Percentiles rank a stretch among this genome's conserved stretches.
Evolutionary conservation across 1,140 invertebrate species (phyloP).

Genomic region (Neodiprion fabricii): DNA sequence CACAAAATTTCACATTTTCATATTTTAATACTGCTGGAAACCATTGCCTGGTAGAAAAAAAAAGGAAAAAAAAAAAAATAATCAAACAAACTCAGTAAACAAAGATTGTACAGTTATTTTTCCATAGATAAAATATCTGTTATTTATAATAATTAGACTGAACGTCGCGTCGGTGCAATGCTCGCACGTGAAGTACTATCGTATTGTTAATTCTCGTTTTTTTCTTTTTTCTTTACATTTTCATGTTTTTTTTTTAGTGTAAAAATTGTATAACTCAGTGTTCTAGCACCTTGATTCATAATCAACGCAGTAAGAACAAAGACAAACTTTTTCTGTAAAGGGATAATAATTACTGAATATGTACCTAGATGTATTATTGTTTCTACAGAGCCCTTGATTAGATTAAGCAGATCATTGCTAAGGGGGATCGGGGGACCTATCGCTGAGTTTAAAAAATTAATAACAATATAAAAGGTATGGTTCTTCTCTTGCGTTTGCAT

Average conservation of each 20-base stretch:
- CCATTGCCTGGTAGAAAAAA: conserved; percentile 17
- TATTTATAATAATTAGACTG: background rate
- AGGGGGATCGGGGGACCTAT: background rate
- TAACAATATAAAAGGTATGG: background rate
- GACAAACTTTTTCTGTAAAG: background rate
- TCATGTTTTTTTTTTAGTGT: background rate
- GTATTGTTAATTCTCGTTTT: background rate
- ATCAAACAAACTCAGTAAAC: conserved; percentile 5
- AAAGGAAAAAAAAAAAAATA: conserved; percentile 15
- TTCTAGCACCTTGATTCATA: background rate
- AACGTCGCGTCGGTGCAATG: background rate
- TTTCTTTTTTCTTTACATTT: background rate
- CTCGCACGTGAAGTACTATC: background rate
- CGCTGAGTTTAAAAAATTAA: background rate
- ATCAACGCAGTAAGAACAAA: background rate
- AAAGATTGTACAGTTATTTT: background rate
- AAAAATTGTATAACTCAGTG: background rate
- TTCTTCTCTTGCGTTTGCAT: background rate
- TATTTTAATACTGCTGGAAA: conserved; percentile 15
- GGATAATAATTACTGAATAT: background rate
- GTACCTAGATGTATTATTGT: background rate
- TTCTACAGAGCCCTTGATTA: background rate
- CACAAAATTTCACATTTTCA: background rate
- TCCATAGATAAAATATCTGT: background rate
- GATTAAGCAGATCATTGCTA: too few relatives aligned